Evolutionary conservation across 2,888 invertebrate genomes (phyloP).

Genomic region (Lottia scabra): DNA sequence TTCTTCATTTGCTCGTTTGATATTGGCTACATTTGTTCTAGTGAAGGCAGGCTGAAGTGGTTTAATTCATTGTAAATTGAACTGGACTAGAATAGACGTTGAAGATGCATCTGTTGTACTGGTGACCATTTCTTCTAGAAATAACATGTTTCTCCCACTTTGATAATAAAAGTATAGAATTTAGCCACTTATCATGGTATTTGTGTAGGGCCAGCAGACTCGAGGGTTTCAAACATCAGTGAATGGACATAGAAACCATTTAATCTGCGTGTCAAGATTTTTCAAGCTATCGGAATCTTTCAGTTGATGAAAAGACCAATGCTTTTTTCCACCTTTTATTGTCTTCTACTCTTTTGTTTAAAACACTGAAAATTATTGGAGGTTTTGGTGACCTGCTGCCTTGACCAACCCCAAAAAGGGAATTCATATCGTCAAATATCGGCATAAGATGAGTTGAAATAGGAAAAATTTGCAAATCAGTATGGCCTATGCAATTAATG

Average conservation of each 20-base stretch:
- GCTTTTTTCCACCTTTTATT: neutral
- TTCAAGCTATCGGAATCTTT: neutral
- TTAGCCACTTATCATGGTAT: neutral
- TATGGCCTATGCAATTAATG: too few relatives aligned
- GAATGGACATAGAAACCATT: neutral
- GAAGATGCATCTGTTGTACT: neutral
- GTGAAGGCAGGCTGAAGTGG: conserved; percentile 4
- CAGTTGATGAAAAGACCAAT: neutral
- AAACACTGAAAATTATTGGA: neutral
- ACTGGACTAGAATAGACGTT: neutral
- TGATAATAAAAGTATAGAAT: neutral
- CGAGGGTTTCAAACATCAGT: neutral
- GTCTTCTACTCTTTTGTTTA: neutral
- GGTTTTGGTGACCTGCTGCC: neutral
- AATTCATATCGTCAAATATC: too few relatives aligned
- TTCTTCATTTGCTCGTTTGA: conserved; percentile 1
- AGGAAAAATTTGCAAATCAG: too few relatives aligned
- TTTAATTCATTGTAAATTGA: neutral
- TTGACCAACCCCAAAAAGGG: too few relatives aligned
- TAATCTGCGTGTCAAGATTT: neutral
- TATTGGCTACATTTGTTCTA: conserved; percentile 4
- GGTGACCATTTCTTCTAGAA: conserved; percentile 1
- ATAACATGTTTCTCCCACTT: neutral
- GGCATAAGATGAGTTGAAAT: too few relatives aligned
- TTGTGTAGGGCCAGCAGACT: neutral